Conservation (phyloP, 2,113 vertebrate genomes). For the Seriola aureovittata region DNA sequence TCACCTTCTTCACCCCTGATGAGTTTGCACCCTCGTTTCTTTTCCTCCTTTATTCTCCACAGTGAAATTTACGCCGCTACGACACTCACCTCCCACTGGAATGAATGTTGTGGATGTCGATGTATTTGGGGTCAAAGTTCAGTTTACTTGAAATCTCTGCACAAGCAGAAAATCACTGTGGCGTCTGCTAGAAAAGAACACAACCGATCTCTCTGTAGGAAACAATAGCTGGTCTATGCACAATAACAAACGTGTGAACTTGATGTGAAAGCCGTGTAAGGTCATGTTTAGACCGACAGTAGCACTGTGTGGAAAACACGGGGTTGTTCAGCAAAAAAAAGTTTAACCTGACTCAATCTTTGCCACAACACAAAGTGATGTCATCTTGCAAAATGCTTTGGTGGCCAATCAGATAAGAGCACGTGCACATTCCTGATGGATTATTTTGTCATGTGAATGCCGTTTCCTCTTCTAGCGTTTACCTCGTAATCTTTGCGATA, state of each 20-base stretch:
- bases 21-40: too few species aligned
- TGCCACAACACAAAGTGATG: not conserved
- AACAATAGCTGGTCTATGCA: not conserved
- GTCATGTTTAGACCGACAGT: not conserved
- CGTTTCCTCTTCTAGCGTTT: too few species aligned
- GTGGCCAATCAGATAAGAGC: not conserved
- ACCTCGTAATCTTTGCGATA: too few species aligned
- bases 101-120: not conserved
- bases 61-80: not conserved
- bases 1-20: too few species aligned
- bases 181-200: too few species aligned
- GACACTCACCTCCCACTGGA: not conserved
- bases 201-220: not conserved
- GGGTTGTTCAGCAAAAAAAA: not conserved
- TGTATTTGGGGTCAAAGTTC: not conserved
- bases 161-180: too few species aligned
- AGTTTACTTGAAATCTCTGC: not conserved
- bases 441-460: too few species aligned
- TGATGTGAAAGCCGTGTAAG: not conserved
- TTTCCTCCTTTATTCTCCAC: not conserved
- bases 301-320: not conserved
- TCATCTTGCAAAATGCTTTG: not conserved
- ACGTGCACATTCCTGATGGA: not conserved
- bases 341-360: too few species aligned
- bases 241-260: not conserved